Percentiles rank a stretch among this genome's conserved stretches.
Conservation (phyloP, 1,140 invertebrate species). For the Helicorthomorpha holstii region DNA sequence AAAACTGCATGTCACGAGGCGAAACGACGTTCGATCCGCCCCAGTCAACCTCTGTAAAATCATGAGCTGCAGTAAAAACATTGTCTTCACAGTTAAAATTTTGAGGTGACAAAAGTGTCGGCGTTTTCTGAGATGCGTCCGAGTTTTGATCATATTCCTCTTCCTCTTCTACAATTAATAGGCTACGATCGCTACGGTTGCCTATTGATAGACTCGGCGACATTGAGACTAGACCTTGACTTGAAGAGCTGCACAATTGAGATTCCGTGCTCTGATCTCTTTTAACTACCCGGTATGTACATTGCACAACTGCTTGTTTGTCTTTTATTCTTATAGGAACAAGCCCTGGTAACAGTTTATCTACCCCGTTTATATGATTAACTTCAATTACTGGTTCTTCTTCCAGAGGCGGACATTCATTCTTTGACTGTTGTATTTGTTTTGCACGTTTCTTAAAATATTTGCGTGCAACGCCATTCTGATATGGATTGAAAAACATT, state of each 20-base stretch:
- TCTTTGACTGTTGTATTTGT: constrained; percentile 30
- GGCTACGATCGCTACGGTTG: neutral
- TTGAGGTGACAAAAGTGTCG: neutral
- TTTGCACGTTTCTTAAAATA: constrained; percentile 76
- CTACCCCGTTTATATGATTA: neutral
- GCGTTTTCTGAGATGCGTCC: neutral
- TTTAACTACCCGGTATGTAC: neutral
- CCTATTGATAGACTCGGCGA: neutral
- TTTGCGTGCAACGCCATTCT: constrained; percentile 75
- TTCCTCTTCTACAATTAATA: constrained; percentile 1
- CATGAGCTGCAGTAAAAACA: no score
- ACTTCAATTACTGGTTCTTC: neutral
- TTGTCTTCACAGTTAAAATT: no score
- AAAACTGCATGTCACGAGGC: neutral
- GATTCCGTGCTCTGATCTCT: neutral
- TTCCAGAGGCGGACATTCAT: neutral
- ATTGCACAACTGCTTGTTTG: neutral
- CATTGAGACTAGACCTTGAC: neutral
- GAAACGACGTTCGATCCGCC: neutral
- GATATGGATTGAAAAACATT: constrained; percentile 80
- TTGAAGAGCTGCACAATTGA: neutral
- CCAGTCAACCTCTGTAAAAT: neutral
- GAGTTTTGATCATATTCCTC: neutral
- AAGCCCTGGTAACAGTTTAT: neutral
- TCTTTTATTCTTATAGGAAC: neutral